These are phyloP conservation scores for Galerucella nymphaeae DNA, from an alignment of 2,888 invertebrate species.

Conservation along the genomic window DNA sequence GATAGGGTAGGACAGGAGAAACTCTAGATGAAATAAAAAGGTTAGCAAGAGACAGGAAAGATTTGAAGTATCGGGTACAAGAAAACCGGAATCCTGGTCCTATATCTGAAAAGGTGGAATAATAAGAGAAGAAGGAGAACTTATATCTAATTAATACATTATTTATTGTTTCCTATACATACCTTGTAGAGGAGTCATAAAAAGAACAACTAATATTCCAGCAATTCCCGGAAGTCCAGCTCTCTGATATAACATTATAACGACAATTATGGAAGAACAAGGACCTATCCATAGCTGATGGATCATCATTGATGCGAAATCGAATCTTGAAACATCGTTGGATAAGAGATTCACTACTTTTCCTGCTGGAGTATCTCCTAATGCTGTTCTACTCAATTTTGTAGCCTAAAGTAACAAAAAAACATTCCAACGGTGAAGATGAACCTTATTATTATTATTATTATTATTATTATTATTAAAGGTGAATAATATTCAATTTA, in stretches of 20 bases:
- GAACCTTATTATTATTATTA: no score
- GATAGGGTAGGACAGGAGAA: no score
- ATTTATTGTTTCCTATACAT: constrained; percentile 45
- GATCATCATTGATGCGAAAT: constrained; percentile 82
- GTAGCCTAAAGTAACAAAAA: constrained; percentile 69
- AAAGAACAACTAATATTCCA: constrained; percentile 81
- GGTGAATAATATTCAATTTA: no score
- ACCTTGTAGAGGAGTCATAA: constrained; percentile 88
- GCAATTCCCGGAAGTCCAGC: constrained; percentile 80
- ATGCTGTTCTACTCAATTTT: constrained; percentile 74
- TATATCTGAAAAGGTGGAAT: no score
- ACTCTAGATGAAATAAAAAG: no score
- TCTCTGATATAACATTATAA: constrained; percentile 80
- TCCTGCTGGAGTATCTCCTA: constrained; percentile 82
- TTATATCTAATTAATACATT: no score
- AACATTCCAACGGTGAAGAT: no score
- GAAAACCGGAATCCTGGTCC: no score
- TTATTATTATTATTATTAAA: no score
- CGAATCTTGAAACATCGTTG: constrained; percentile 93
- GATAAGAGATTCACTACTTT: constrained; percentile 93
- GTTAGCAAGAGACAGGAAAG: no score
- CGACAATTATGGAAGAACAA: constrained; percentile 73
- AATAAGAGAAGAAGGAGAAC: no score
- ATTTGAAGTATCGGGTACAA: no score
- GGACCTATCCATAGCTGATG: constrained; percentile 92